These are phyloP conservation scores for Mesorhabditis sp. DNA, from an alignment of 2,888 invertebrate species.

Conservation along the genomic window DNA sequence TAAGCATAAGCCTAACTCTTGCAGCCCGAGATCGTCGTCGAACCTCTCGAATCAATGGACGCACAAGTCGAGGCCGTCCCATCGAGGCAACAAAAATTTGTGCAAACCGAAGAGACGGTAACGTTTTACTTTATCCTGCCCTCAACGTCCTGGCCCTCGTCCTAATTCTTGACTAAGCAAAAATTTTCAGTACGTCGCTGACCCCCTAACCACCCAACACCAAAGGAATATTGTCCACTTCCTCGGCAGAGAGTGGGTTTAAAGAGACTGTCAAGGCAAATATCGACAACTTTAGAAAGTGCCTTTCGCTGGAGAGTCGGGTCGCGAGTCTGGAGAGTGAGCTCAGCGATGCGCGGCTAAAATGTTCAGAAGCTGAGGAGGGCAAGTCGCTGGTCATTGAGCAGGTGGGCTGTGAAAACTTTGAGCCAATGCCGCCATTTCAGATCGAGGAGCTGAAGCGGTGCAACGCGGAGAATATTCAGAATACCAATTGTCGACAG, in stretches of 20 bases:
- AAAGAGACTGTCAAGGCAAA: not conserved
- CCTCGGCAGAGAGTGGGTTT: not conserved
- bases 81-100: not conserved
- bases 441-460: constrained; percentile 14
- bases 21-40: not conserved
- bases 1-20: not conserved
- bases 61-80: constrained; percentile 1
- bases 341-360: not conserved
- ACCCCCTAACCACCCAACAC: not conserved
- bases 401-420: not conserved
- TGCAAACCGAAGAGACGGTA: constrained; percentile 1
- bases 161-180: not conserved
- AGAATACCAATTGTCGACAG: constrained; percentile 9
- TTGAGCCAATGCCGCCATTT: not conserved
- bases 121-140: not conserved
- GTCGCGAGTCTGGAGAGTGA: not conserved
- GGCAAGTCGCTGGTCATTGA: not conserved
- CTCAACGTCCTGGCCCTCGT: not conserved
- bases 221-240: not conserved
- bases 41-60: constrained; percentile 4
- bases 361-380: not conserved
- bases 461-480: constrained; percentile 13
- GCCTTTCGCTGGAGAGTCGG: not conserved
- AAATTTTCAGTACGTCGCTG: not conserved
- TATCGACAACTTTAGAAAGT: not conserved